Evolutionary conservation across 2,797 vertebrate species (phyloP), one percentile per base, ranked within the genome.

Genomic region (Bothrops alternatus): DNA sequence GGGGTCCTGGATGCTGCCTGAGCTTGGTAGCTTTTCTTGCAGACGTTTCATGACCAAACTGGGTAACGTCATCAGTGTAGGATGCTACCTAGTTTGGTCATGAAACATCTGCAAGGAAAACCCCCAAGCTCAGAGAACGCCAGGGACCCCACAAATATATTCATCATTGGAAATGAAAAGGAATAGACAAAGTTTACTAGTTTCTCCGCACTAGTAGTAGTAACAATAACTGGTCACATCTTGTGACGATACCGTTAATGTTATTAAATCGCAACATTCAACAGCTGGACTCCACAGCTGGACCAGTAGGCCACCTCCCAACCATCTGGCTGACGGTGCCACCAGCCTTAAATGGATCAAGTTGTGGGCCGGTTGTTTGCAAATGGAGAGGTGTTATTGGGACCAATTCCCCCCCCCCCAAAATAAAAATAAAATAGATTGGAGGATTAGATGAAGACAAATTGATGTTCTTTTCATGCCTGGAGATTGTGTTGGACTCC

Each of bases 391-490:
- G 18, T 88, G 87, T n/a, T 92, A 63, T 85, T 91, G 55, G 32
- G 5, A 13, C 57, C 69, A 26, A 37, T 91, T 25, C n/a, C 58
- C 50, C 73, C 89, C 61, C 2, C 3, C 57, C 2, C 8, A 12
- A 37, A 23, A 50, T 50, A 50, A 50, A 18, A 18, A 92, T 50
- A 7, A 50, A 53, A 53, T 53, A 53, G 50, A 16, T 20, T 0
- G 92, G 10, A 28, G 63, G 78, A 23, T 14, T 25, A 56, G 28
- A 12, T 90, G 91, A 69, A 85, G 86, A 58, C 18, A 20, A 87
- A 87, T 32, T 25, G 90, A 89, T 85, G 42, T 90, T 60, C 93
- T 42, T 18, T 65, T 78, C 18, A 88, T 56, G n/a, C 86, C 6
- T 0, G 91, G 90, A 90, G 69, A 6, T 88, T 91, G 93, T 47